Evolutionary conservation across 2,797 vertebrate species (phyloP).

Genomic region (Varecia variegata): DNA sequence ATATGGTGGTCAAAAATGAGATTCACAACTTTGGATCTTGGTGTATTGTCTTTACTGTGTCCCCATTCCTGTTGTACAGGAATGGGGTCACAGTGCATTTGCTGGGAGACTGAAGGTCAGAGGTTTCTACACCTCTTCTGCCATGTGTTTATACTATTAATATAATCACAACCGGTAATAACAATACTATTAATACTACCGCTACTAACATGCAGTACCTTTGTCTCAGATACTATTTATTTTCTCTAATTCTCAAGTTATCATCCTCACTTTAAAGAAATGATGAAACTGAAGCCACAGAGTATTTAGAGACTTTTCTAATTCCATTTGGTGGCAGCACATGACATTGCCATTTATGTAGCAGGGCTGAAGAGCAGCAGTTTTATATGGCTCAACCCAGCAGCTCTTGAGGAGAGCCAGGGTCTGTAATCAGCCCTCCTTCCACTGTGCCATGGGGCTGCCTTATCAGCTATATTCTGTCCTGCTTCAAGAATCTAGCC

Average conservation of each 20-base stretch:
- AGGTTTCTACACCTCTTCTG: background rate
- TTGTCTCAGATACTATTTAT: background rate
- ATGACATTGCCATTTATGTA: background rate
- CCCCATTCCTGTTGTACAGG: background rate
- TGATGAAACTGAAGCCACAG: background rate
- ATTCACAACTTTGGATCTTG: background rate
- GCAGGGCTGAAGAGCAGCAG: background rate
- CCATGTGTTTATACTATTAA: background rate
- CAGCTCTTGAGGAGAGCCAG: background rate
- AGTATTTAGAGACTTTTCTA: background rate
- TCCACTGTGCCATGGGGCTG: background rate
- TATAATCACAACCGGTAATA: background rate
- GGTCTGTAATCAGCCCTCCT: background rate
- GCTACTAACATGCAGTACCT: background rate
- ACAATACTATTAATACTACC: background rate
- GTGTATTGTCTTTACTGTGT: background rate
- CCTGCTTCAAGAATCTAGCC: background rate
- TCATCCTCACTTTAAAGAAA: background rate
- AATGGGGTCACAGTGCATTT: background rate
- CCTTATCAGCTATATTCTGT: background rate
- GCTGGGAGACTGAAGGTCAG: background rate
- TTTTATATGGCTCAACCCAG: background rate
- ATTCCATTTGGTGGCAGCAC: background rate
- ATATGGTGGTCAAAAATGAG: background rate
- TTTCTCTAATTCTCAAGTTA: background rate